A percentile compares a stretch with the other conserved stretches of the same genome.
phyloP scores from a whole-genome alignment of 2,113 vertebrate species.

The Caracal caracal region DNA sequence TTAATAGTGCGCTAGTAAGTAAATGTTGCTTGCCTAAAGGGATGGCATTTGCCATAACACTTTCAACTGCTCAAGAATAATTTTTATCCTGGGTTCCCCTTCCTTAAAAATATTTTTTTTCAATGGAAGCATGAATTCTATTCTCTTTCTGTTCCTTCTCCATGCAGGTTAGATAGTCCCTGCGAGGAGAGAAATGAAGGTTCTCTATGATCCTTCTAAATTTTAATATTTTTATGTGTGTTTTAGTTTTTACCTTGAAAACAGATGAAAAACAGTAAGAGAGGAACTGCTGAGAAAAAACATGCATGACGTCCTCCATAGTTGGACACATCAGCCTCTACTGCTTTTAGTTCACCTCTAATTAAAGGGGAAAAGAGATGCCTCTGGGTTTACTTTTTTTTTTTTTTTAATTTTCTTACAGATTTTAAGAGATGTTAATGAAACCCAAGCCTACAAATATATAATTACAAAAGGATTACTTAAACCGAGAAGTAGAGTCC shows the following conservation, averaged over 20 bases:
- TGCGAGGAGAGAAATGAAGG: not conserved
- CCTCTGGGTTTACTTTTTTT: not conserved
- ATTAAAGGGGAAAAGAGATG: not conserved
- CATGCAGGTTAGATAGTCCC: not conserved
- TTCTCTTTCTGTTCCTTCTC: not conserved
- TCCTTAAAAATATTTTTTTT: conserved; percentile 50
- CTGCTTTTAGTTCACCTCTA: not conserved
- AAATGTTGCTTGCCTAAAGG: conserved; percentile 13
- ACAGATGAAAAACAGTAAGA: not conserved
- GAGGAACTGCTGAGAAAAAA: not conserved
- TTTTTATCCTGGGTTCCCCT: conserved; percentile 4
- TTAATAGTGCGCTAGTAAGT: not conserved
- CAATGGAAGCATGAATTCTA: not conserved
- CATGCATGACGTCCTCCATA: not conserved
- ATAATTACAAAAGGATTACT: not conserved
- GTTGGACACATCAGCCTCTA: not conserved
- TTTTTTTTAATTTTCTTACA: not conserved
- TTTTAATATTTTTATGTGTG: not conserved
- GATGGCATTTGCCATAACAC: not conserved
- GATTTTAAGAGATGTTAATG: conserved; percentile 7
- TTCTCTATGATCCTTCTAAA: not conserved
- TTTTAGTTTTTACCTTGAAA: conserved; percentile 38
- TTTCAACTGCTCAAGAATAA: not conserved
- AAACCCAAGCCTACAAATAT: conserved; percentile 27
- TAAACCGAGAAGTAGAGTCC: not conserved